Percentiles rank a stretch among this genome's conserved stretches.
Conservation (phyloP, 2,888 invertebrate species). For the Lasioglossum vierecki region DNA sequence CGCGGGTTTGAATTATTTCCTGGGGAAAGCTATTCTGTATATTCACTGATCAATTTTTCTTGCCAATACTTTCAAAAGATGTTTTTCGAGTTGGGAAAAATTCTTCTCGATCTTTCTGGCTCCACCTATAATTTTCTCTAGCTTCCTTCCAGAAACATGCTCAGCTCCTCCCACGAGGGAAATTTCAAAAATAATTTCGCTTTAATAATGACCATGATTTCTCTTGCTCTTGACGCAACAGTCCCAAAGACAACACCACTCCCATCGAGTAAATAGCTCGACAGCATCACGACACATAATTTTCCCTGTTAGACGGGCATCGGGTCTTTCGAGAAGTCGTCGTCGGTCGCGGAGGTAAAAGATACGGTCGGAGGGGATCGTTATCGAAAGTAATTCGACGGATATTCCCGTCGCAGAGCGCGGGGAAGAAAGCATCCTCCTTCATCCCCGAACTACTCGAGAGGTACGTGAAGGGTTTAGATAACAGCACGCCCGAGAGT, state of each 20-base stretch:
- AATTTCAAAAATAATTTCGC: neutral
- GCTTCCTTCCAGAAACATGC: neutral
- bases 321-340: slow-evolving; percentile 26
- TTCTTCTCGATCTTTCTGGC: neutral
- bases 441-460: slow-evolving; percentile 62
- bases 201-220: neutral
- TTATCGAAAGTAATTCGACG: slow-evolving; percentile 69
- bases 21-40: neutral
- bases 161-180: neutral
- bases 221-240: neutral
- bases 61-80: neutral
- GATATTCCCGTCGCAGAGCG: slow-evolving; percentile 60
- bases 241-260: neutral
- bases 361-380: slow-evolving; percentile 62
- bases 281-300: neutral
- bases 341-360: slow-evolving; percentile 19
- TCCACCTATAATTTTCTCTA: neutral
- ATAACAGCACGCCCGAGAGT: slow-evolving; percentile 75
- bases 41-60: neutral
- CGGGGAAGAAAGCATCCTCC: slow-evolving; percentile 52
- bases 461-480: slow-evolving; percentile 75
- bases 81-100: neutral
- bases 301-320: neutral
- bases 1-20: neutral
- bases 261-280: neutral